Conservation (phyloP, 2,797 vertebrate genomes). For the Naso thynnoides region DNA sequence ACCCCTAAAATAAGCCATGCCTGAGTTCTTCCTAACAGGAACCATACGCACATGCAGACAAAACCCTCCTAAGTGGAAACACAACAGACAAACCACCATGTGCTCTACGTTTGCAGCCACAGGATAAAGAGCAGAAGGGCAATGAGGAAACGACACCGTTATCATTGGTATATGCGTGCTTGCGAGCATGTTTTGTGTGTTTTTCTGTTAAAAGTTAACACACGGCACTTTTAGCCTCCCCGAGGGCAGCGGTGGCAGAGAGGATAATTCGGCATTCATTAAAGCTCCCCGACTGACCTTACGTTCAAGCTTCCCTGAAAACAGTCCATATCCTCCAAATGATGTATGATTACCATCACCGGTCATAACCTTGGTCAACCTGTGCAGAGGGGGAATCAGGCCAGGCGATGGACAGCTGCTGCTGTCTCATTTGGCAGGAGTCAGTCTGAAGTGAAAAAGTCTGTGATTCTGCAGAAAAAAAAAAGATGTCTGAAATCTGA, state of each 20-base stretch:
- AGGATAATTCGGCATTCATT: constrained; percentile 69
- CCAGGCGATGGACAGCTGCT: constrained; percentile 54
- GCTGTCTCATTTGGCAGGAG: constrained; percentile 56
- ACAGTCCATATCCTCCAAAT: constrained; percentile 47
- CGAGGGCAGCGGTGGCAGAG: constrained; percentile 36
- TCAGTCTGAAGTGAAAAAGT: constrained; percentile 24
- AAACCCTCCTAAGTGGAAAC: constrained; percentile 32
- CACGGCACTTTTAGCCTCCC: constrained; percentile 31
- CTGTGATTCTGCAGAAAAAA: constrained; percentile 32
- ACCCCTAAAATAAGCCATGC: not conserved
- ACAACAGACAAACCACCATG: constrained; percentile 22
- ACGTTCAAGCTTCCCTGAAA: constrained; percentile 41
- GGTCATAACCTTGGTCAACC: constrained; percentile 60
- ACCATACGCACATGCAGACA: constrained; percentile 27
- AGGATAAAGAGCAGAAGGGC: constrained; percentile 39
- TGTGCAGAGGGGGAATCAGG: constrained; percentile 52
- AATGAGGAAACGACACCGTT: constrained; percentile 53
- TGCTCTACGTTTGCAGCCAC: constrained; percentile 17
- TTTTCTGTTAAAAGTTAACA: constrained; percentile 8
- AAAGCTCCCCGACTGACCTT: constrained; percentile 57
- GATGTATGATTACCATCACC: constrained; percentile 60
- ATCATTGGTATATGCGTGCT: constrained; percentile 23
- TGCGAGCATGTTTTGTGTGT: not conserved
- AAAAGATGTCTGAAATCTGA: constrained; percentile 10
- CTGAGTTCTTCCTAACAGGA: constrained; percentile 27